Base-by-base conservation (phyloP, 2,113 vertebrate genomes). In the Chamaea fasciata region DNA sequence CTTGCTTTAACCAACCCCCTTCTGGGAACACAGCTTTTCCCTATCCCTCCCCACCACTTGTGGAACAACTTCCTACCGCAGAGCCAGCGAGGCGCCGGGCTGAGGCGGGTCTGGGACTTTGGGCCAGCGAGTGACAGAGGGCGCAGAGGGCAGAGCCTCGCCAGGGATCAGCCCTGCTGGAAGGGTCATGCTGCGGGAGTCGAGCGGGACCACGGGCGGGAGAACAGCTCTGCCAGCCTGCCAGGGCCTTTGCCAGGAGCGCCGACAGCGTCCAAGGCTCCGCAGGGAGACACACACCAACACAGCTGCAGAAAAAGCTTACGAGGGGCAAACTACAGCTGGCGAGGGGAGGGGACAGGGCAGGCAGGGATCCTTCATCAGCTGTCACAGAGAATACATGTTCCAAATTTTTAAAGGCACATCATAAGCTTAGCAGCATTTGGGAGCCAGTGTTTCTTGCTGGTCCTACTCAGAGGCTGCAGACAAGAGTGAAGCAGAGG, bases 341-440 rank as follows among this genome's bases (percentile, higher is more conserved):
- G 96, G 92, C 75, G 6, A 50, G 41, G 87, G 75, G 57, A 37
- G 65, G 81, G 93, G 20, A 42, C 73, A 55, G 95, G 92, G 83
- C 94, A 93, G 86, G 94, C 92, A 93, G 94, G 94, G 82, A 84
- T 94, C 91, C 87, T 78, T 94, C 95, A 24, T 71, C 91, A 83
- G 91, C 84, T 92, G 85, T 82, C 84, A 92, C 84, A 76, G 71
- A 71, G 80, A 83, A 89, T 63, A 94, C 7, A 53, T 10, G 33
- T 96, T 96, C 89, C 46, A 26, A 56, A 78, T 53, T 79, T 94
- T 92, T 95, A 84, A 97, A 97, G 91, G 95, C 96, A 96, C 96
- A 91, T 95, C 87, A 93, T 92, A 94, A 95, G 94, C 93, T 92
- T 95, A 96, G 93, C 94, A 97, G 94, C 95, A 95, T 95, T 92